Base-by-base conservation (phyloP, 2,888 invertebrate species). In the Drymonia ruficornis region DNA sequence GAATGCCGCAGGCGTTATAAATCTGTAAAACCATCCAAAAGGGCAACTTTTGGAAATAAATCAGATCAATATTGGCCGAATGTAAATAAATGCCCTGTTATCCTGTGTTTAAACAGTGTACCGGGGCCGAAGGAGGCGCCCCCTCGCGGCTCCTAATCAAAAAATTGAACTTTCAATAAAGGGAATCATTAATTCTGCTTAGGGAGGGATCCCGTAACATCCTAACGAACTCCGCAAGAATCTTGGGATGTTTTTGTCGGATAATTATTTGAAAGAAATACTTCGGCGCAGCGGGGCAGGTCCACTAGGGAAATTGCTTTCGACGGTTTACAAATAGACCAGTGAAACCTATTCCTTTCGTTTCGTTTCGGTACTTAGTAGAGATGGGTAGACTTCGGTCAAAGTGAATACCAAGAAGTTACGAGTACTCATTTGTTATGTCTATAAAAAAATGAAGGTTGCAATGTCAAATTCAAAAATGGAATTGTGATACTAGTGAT, bases 111-210 rank as follows among this genome's bases (percentile, higher is more conserved):
- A 89, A 89, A 87, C 88, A 84, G 81, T 78, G 81, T 78, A 71
- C 73, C 68, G 67, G 72, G 65, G 65, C 63, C 67, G 45, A 28
- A 23, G 57, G 64, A 74, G 76, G 81, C 78, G 71, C 72, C 74
- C 81, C 76, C 79, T 67, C 79, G 75, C 81, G 76, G 80, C 72
- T 86, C 89, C 93, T 94, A 94, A 94, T 94, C 94, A 94, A 94
- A 94, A 94, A 94, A 94, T 94, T 94, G 94, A 94, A 94, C 94
- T 94, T 94, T 94, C 94, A 94, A 95, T 95, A 94, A 94, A 94
- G 94, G 93, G 88, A 92, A 94, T 94, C 94, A 94, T 94, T 94
- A 94, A 94, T 95, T 94, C 94, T 93, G 81, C 86, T 87, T 87
- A 86, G 85, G 83, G 84, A 83, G 87, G 80, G 78, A 72, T 74